Percentiles rank a stretch among this genome's conserved stretches.
Conservation (phyloP, 2,113 vertebrate genomes). For the Cephalophus harveyi region DNA sequence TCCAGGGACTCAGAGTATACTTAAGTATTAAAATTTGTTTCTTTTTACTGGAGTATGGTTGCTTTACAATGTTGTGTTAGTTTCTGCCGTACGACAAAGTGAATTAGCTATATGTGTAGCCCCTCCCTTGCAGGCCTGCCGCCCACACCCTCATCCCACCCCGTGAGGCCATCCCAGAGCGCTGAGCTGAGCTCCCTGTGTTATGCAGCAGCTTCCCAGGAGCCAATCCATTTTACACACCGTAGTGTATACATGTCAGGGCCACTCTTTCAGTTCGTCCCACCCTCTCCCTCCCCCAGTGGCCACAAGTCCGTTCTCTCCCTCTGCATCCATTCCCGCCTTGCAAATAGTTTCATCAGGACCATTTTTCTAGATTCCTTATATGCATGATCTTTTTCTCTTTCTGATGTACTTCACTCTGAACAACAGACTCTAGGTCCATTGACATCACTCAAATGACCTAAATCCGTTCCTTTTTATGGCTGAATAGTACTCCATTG, state of each 20-base stretch:
- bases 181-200: background rate
- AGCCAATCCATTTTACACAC: background rate
- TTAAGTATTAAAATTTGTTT: background rate
- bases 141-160: background rate
- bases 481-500: background rate
- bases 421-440: background rate
- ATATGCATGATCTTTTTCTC: background rate
- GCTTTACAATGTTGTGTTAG: background rate
- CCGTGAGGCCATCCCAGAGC: fast-evolving
- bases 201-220: background rate
- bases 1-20: background rate
- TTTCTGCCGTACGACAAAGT: background rate
- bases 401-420: background rate
- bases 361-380: background rate
- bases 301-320: background rate
- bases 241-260: fast-evolving
- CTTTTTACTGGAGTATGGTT: background rate
- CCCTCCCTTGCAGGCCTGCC: background rate
- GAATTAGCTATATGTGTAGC: background rate
- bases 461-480: background rate
- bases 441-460: background rate
- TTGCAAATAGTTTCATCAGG: background rate
- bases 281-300: background rate
- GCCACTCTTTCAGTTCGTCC: background rate
- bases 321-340: background rate